Evolutionary conservation across 2,797 vertebrate genomes (phyloP).

Genomic region (Chiroxiphia lanceolata): DNA sequence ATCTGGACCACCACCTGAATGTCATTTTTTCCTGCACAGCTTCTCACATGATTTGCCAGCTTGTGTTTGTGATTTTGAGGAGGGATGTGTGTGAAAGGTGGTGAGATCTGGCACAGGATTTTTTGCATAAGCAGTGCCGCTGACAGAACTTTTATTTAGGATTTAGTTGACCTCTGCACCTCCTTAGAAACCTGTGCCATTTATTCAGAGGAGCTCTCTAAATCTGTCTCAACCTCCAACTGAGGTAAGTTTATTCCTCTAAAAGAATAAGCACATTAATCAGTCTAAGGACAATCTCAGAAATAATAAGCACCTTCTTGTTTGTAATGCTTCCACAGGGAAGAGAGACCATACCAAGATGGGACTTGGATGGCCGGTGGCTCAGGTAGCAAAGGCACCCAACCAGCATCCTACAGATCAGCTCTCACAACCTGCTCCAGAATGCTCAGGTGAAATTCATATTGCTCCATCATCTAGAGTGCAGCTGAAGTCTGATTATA

Average conservation of each 20-base stretch:
- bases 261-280: not conserved
- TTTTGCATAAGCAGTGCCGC: conserved; percentile 21
- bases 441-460: not conserved
- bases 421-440: not conserved
- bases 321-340: not conserved
- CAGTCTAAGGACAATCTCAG: not conserved
- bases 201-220: not conserved
- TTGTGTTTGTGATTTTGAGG: conserved; percentile 47
- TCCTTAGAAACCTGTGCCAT: not conserved
- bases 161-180: conserved; percentile 23
- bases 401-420: not conserved
- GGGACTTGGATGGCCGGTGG: not conserved
- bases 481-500: not conserved
- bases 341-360: not conserved
- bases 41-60: conserved; percentile 60
- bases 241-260: not conserved
- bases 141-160: conserved; percentile 19
- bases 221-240: not conserved
- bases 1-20: conserved; percentile 76
- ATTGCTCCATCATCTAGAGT: not conserved
- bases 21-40: conserved; percentile 50
- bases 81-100: conserved; percentile 21
- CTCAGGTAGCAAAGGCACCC: not conserved
- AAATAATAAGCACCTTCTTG: not conserved
- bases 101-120: conserved; percentile 38